Evolutionary conservation across 2,888 invertebrate species (phyloP), one percentile per base, ranked within the genome.

Genomic region (Resseliella maxima): DNA sequence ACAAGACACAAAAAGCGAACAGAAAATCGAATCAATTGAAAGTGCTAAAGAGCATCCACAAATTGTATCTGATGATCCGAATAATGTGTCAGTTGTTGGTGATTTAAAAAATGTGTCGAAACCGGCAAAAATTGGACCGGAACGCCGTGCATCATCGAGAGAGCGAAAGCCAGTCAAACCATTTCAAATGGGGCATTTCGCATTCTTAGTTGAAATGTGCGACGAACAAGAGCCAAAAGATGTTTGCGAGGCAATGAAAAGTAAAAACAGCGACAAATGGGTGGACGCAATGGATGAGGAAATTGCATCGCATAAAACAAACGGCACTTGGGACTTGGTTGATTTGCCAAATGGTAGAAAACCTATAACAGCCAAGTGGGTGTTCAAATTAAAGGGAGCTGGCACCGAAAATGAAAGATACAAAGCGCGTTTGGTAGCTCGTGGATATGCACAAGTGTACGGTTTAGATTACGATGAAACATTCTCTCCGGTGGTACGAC

Each of bases 391-490:
- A 31, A 72, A 72, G 35, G 15, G 15, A 31, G 0, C 5, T 18
- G 36, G 36, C 3, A 72, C 31, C 10, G 5, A 1, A 1, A 15
- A 72, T 15, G 72, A 35, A 35, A 35, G 72, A 18, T 72, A 35
- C 35, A 72, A 72, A 35, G 72, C 72, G 1, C 3, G 72, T 10
- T 18, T 72, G 0, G 72, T 72, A 15, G 72, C 72, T 0, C 31
- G 21, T 6, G 83, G 83, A 21, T 83, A 83, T 12, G n/a, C 83
- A 3, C 83, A 83, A 83, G 21, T 36, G 21, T 38, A 21, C 0
- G 83, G 41, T 5, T n/a, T 38, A 6, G 83, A 83, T 83, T 83
- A 8, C 18, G 38, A 83, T n/a, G 83, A 83, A n/a, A 38, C n/a
- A n/a, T 83, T 83, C 31, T 1, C 83, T 0, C 83, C 83, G 24